phyloP scores from a whole-genome alignment of 2,113 vertebrate genomes.

The Saimiri boliviensis region DNA sequence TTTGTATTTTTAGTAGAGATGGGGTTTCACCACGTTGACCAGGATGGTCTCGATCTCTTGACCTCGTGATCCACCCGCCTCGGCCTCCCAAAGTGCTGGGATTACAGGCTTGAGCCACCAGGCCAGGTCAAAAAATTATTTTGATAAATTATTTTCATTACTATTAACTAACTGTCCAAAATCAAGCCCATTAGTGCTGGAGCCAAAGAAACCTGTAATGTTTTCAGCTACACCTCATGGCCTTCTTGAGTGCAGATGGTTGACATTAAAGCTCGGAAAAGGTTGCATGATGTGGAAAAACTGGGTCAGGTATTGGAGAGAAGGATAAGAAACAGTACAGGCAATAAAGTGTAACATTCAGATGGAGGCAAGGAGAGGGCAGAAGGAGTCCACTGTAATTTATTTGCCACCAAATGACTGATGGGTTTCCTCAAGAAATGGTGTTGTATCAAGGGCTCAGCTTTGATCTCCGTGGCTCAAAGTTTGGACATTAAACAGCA shows the following conservation, averaged over 20 bases:
- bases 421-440: not conserved
- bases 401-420: too few relatives aligned
- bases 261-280: not conserved
- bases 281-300: not conserved
- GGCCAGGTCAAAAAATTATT: too few relatives aligned
- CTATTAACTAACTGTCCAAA: not conserved
- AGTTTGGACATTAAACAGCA: not conserved
- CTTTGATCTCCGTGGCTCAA: not conserved
- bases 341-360: not conserved
- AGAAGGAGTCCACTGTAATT: not conserved
- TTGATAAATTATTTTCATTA: not conserved
- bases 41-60: too few relatives aligned
- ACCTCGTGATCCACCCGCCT: too few relatives aligned
- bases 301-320: not conserved
- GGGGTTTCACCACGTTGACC: too few relatives aligned
- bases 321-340: not conserved
- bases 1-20: too few relatives aligned
- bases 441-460: not conserved
- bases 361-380: not conserved
- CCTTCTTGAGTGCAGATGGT: not conserved
- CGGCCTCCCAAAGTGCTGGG: too few relatives aligned
- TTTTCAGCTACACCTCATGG: not conserved
- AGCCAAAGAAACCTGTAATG: not conserved
- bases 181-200: not conserved
- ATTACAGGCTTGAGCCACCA: too few relatives aligned